Evolutionary conservation across 2,113 vertebrate species (phyloP).

Genomic region (Antechinus flavipes): DNA sequence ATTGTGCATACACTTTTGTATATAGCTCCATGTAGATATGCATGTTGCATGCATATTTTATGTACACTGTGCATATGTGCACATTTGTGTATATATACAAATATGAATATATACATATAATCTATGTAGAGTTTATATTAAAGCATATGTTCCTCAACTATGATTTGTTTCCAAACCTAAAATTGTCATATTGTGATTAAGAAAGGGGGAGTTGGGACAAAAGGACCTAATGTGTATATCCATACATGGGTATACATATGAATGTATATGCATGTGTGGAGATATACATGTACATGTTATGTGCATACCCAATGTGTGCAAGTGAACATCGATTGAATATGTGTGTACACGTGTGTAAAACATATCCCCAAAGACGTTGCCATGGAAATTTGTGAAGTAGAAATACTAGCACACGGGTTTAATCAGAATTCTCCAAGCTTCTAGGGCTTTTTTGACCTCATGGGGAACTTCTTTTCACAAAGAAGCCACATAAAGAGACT

Average conservation of each 20-base stretch:
- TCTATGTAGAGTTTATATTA: neutral
- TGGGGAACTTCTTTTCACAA: neutral
- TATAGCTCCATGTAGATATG: neutral
- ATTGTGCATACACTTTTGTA: too few species aligned
- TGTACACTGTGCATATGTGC: too few species aligned
- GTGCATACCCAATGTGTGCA: too few species aligned
- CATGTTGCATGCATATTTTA: neutral
- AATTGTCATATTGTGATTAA: neutral
- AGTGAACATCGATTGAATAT: too few species aligned
- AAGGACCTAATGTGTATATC: neutral
- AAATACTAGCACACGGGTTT: neutral
- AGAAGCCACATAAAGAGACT: neutral
- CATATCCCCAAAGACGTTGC: neutral
- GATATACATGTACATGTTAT: too few species aligned
- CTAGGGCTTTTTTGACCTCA: neutral
- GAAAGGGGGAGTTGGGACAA: neutral
- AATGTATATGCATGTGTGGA: too few species aligned
- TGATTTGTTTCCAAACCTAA: neutral
- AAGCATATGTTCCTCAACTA: neutral
- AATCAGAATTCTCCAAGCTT: neutral
- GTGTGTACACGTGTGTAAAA: neutral
- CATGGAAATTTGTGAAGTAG: neutral
- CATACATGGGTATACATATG: too few species aligned
- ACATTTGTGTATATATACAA: neutral
- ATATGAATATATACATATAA: neutral